These are phyloP conservation scores for Sarcophaga variegata DNA, from an alignment of 2,888 invertebrate species.

Conservation along the genomic window DNA sequence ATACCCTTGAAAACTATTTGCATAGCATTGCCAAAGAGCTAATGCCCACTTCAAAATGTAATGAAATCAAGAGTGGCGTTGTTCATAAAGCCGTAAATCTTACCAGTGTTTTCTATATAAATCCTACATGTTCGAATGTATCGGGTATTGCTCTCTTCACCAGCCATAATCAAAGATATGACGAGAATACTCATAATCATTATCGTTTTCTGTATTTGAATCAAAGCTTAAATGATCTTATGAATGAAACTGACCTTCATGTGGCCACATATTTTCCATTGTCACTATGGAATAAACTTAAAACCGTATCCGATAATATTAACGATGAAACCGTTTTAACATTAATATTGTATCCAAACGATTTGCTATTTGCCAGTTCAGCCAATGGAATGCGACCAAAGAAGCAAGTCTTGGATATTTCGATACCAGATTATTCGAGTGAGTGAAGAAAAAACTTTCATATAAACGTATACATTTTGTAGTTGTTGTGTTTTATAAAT, in stretches of 20 bases:
- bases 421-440: constrained; percentile 42
- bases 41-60: constrained; percentile 23
- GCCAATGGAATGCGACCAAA: not conserved
- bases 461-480: no score
- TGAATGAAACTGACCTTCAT: constrained; percentile 11
- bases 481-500: no score
- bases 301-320: not conserved
- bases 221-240: constrained; percentile 35
- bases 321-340: constrained; percentile 40
- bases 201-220: constrained; percentile 52
- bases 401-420: constrained; percentile 43
- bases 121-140: constrained; percentile 57
- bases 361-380: constrained; percentile 40
- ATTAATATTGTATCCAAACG: constrained; percentile 48
- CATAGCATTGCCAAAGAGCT: constrained; percentile 20
- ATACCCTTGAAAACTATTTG: constrained; percentile 46
- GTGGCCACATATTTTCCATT: constrained; percentile 52
- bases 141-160: constrained; percentile 53
- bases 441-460: not conserved
- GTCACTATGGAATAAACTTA: constrained; percentile 37
- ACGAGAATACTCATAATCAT: constrained; percentile 8
- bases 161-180: not conserved
- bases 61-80: constrained; percentile 13
- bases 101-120: constrained; percentile 54
- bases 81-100: not conserved